Conservation (phyloP, 2,797 vertebrate species). For the Sebastes matsubarae region DNA sequence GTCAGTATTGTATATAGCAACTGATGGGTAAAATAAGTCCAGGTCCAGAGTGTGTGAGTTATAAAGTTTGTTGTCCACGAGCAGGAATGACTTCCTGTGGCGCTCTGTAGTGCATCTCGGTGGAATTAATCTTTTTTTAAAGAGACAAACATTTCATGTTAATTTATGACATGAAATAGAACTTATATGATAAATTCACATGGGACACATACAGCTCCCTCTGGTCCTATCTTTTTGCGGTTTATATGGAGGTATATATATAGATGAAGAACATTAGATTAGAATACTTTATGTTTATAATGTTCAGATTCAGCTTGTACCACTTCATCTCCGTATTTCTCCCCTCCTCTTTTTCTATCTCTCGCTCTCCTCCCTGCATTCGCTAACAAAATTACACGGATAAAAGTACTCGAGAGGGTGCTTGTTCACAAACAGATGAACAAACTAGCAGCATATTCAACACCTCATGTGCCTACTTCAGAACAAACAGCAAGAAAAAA, state of each 20-base stretch:
- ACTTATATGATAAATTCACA: too few species aligned
- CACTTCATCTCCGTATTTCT: background rate
- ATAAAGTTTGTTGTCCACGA: rapidly evolving
- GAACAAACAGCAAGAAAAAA: conserved; percentile 28
- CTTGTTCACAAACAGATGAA: conserved; percentile 41
- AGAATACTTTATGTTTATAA: background rate
- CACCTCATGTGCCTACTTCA: conserved; percentile 19
- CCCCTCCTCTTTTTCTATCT: background rate
- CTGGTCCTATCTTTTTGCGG: background rate
- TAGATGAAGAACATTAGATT: background rate
- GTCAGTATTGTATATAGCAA: too few species aligned
- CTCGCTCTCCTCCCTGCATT: background rate
- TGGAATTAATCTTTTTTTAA: too few species aligned
- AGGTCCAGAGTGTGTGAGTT: too few species aligned
- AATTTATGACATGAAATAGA: too few species aligned
- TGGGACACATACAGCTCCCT: background rate
- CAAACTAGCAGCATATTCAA: conserved; percentile 19
- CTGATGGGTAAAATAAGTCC: too few species aligned
- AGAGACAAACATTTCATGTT: too few species aligned
- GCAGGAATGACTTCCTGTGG: too few species aligned
- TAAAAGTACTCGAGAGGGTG: conserved; percentile 33
- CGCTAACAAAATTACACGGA: conserved; percentile 13
- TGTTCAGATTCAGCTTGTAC: background rate
- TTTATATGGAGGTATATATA: background rate
- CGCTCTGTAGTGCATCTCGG: too few species aligned